Conservation (phyloP, 2,113 vertebrate genomes). For the Myodes glareolus region DNA sequence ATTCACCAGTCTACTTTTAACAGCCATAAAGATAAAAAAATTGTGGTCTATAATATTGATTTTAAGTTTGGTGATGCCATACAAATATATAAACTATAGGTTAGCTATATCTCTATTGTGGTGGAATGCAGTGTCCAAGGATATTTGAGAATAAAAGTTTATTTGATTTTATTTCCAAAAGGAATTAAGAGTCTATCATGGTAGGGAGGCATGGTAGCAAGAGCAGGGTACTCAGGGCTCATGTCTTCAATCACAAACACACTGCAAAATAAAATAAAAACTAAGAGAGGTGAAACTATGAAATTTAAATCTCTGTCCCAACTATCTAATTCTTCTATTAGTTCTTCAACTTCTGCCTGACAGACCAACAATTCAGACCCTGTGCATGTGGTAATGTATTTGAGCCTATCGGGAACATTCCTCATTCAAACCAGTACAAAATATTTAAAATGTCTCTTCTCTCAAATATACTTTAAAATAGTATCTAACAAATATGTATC, state of each 20-base stretch:
- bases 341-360: background rate
- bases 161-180: background rate
- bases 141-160: background rate
- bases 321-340: background rate
- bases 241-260: background rate
- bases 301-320: background rate
- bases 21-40: background rate
- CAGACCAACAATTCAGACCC: too few relatives aligned
- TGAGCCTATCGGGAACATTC: background rate
- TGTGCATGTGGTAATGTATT: too few relatives aligned
- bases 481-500: background rate
- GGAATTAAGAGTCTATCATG: background rate
- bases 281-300: background rate
- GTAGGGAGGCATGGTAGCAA: background rate
- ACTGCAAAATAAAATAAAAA: background rate
- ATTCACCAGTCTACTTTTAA: background rate
- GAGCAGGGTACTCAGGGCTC: background rate
- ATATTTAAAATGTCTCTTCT: background rate
- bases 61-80: background rate
- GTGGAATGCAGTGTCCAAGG: background rate
- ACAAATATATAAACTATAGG: background rate
- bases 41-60: background rate
- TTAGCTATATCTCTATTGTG: background rate
- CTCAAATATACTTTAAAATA: background rate
- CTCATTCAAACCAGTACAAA: background rate